These are phyloP conservation scores for Linnaemya tessellans DNA, from an alignment of 2,888 invertebrate species.

Conservation along the genomic window DNA sequence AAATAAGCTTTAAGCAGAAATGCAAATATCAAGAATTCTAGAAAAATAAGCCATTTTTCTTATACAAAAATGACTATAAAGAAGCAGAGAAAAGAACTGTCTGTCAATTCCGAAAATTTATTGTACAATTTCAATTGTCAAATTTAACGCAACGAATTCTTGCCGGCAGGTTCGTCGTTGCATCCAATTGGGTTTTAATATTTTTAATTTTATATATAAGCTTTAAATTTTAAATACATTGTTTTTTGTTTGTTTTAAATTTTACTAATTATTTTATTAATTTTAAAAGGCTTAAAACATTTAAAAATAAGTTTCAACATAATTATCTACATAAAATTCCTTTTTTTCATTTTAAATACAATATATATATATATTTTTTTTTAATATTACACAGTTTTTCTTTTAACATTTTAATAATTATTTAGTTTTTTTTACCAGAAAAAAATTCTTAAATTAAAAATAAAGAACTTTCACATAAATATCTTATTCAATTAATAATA, in stretches of 20 bases:
- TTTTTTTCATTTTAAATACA: conserved; percentile 37
- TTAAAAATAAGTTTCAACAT: conserved; percentile 71
- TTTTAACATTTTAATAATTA: conserved; percentile 55
- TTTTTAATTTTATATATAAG: conserved; percentile 17
- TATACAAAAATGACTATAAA: too few species aligned
- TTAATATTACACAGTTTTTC: conserved; percentile 65
- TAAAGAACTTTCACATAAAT: conserved; percentile 52
- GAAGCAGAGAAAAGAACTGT: too few species aligned
- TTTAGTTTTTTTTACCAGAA: conserved; percentile 47
- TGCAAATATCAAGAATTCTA: too few species aligned
- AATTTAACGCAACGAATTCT: too few species aligned
- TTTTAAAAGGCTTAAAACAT: conserved; percentile 70
- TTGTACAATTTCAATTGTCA: too few species aligned
- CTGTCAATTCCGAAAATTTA: too few species aligned
- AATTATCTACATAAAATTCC: conserved; percentile 71
- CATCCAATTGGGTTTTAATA: background rate
- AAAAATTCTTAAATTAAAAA: conserved; percentile 46
- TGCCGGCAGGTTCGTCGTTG: background rate
- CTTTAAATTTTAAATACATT: conserved; percentile 20
- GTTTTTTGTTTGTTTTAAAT: conserved; percentile 60
- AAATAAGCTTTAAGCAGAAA: too few species aligned
- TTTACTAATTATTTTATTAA: conserved; percentile 66
- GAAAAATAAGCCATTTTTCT: too few species aligned
- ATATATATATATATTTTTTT: conserved; percentile 40
- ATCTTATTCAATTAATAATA: conserved; percentile 51